Base-by-base conservation (phyloP, 2,888 invertebrate species). In the Polymixis lichenea region DNA sequence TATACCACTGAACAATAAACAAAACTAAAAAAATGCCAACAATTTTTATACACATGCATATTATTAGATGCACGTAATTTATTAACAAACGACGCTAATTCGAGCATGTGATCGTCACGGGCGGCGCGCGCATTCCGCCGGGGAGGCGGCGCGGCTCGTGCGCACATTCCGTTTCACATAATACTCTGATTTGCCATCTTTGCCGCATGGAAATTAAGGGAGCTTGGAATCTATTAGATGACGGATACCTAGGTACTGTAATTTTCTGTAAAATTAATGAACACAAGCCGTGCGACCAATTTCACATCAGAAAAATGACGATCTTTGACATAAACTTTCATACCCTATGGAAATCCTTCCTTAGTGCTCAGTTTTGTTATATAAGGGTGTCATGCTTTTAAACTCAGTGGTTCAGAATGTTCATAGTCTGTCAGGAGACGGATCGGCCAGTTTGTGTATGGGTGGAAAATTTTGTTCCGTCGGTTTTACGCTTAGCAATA, bases 161-260 rank as follows among this genome's bases (percentile, higher is more conserved):
- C 86, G 78, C 91, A 87, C 94, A 96, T 96, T 94, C 96, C 96
- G 95, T 96, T 96, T 96, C 96, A 95, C 96, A 94, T 93, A 89
- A 90, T 90, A 90, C 88, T 88, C 82, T 86, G 89, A 91, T 89
- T 86, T 87, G 85, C 86, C 87, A 86, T 85, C 86, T 89, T 86
- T 87, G 61, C 82, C 75, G 85, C 89, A 92, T 92, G 91, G 90
- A 90, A 91, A 93, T 90, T 62, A 78, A 80, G 75, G 83, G 75
- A 61, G 79, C 68, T 81, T 56, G 58, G 78, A 82, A 87, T 86
- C 82, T 86, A 84, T 70, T 82, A 87, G 77, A 85, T 71, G 38
- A 71, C 55, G 67, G 70, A 67, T 71, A 55, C 28, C 43, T 11
- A 46, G 11, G 9, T 46, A 46, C 6, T 22, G 15, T 32, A 19